phyloP scores from a whole-genome alignment of 2,113 vertebrate species.

The Indicator indicator region DNA sequence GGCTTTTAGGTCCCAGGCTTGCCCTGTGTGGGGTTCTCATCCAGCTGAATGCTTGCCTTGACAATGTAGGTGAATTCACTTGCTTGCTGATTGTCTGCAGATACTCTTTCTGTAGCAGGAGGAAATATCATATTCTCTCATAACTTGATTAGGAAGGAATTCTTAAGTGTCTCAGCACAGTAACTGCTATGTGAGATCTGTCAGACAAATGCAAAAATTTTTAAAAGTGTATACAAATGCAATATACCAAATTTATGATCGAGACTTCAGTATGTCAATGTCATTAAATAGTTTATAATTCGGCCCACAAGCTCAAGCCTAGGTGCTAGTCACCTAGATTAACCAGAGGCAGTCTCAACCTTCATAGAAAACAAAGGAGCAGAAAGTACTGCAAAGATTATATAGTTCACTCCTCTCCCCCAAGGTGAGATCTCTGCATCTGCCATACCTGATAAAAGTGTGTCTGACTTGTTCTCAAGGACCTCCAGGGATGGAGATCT shows the following conservation, averaged over 20 bases:
- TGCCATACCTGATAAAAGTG: background rate
- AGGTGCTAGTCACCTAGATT: background rate
- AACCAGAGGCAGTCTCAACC: background rate
- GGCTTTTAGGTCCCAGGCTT: background rate
- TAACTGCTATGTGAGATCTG: background rate
- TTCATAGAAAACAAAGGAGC: background rate
- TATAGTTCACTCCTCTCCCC: background rate
- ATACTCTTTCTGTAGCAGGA: background rate
- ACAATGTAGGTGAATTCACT: background rate
- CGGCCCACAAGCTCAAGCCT: background rate
- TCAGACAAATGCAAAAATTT: background rate
- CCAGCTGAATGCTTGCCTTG: background rate
- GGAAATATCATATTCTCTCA: background rate
- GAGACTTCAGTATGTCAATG: background rate
- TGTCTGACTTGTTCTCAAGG: constrained; percentile 30
- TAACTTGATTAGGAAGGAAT: background rate
- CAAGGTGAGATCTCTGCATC: constrained; percentile 21
- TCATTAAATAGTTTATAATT: background rate
- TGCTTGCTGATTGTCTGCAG: rapidly evolving
- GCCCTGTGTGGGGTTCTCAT: background rate
- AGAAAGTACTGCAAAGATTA: background rate
- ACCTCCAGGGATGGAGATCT: constrained; percentile 24
- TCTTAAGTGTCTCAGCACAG: background rate
- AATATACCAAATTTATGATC: background rate
- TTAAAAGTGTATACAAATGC: background rate